Evolutionary conservation across 2,113 vertebrate species (phyloP), one percentile per base, ranked within the genome.

Genomic region (Aldabrachelys gigantea): DNA sequence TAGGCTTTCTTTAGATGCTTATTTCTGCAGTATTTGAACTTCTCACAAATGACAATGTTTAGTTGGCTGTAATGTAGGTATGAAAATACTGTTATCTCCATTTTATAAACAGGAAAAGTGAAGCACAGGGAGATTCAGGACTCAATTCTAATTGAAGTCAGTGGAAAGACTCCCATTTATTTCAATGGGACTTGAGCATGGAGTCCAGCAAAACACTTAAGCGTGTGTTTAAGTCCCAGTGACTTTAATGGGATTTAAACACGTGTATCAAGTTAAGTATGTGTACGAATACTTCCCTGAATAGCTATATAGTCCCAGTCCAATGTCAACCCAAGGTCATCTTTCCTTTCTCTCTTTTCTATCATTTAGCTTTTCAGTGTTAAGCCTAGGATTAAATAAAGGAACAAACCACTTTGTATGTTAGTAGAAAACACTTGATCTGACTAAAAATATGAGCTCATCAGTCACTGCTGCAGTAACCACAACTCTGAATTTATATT

Each of bases 151-250:
- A 69, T 2, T 88, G 25, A 29, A 79, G 29, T 29, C 8, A 53
- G 0, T 47, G 47, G 13, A 65, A 87, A 83, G 10, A 49, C 5
- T n/a, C 25, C 24, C 41, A 0, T 31, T 5, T 53, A 57, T 88
- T 86, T 84, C 87, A 90, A 62, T 50, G 10, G 54, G 31, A 27
- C 0, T 78, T 78, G 44, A 12, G 65, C 49, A 41, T 88, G 69
- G 31, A 53, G 47, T 54, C 13, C 84, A 62, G 38, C 9, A 90
- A 78, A 29, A 2, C 38, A 35, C 12, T 84, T 90, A 27, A 3
- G 22, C 59, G 10, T 16, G 69, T 0, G 0, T 75, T 50, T 38
- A 62, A 89, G 6, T 82, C 44, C 62, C 22, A 13, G 24, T 0
- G 1, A 38, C 38, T 56, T 2, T 6, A 25, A 24, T 52, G 8